Conservation (phyloP, 2,113 vertebrate genomes). For the Oenanthe melanoleuca region DNA sequence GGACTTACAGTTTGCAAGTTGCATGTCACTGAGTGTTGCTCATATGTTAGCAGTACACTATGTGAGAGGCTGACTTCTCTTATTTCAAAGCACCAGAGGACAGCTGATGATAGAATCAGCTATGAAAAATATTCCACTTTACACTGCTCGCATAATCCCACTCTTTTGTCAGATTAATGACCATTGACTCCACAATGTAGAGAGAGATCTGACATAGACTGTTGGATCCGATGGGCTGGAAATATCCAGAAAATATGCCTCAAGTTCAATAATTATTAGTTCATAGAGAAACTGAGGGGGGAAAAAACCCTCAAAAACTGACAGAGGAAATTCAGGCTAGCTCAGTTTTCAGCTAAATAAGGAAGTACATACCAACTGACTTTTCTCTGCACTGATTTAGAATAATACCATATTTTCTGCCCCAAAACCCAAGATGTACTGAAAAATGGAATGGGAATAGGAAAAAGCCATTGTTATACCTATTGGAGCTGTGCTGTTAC, state of each 20-base stretch:
- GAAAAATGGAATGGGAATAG: not conserved
- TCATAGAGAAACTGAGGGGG: not conserved
- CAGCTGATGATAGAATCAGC: not conserved
- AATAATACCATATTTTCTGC: not conserved
- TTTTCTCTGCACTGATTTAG: not conserved
- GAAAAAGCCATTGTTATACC: not conserved
- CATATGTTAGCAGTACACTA: not conserved
- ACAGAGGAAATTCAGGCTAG: not conserved
- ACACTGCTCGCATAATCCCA: not conserved
- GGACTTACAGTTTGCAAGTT: not conserved
- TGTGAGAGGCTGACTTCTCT: not conserved
- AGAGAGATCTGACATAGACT: not conserved
- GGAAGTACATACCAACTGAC: not conserved
- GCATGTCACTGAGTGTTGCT: not conserved
- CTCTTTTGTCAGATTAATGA: not conserved
- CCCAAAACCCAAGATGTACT: not conserved
- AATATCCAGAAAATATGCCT: not conserved
- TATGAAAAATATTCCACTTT: not conserved
- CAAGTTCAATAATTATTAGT: not conserved
- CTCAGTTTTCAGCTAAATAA: not conserved
- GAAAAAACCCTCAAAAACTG: not conserved
- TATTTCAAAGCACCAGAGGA: not conserved
- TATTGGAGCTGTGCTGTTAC: not conserved
- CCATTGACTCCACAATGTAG: not conserved
- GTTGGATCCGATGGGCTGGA: not conserved